These are phyloP conservation scores for Pteronura brasiliensis DNA, from an alignment of 2,113 vertebrate species.

Conservation along the genomic window DNA sequence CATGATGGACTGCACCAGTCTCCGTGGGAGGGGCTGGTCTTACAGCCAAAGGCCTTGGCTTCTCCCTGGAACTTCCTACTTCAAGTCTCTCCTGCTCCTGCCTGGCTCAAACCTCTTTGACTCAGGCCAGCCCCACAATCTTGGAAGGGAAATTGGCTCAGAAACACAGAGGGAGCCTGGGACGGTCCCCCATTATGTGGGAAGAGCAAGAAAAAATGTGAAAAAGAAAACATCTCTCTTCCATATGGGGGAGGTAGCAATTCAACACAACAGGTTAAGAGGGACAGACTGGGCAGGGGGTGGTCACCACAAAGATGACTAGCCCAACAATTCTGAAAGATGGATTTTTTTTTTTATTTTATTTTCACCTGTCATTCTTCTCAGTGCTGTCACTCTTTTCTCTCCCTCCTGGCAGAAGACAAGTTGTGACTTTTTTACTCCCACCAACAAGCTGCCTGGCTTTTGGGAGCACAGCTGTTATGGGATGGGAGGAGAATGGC, in stretches of 20 bases:
- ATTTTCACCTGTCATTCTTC: constrained; percentile 81
- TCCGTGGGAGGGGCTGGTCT: not conserved
- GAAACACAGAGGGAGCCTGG: not conserved
- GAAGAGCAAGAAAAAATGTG: constrained; percentile 44
- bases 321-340: constrained; percentile 65
- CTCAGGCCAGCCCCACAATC: not conserved
- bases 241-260: not conserved
- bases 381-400: constrained; percentile 68
- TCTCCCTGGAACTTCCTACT: not conserved
- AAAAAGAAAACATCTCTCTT: not conserved
- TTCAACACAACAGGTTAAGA: constrained; percentile 50
- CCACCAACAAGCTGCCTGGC: constrained; percentile 82
- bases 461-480: constrained; percentile 72
- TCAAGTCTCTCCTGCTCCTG: not conserved
- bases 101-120: not conserved
- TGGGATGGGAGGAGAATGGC: not conserved
- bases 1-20: not conserved
- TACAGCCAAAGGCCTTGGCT: not conserved
- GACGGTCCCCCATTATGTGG: not conserved
- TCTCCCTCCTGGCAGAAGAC: constrained; percentile 58
- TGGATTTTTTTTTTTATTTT: constrained; percentile 72
- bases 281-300: constrained; percentile 61
- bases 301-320: constrained; percentile 78
- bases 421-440: constrained; percentile 82
- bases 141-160: not conserved